Evolutionary conservation across 2,888 invertebrate genomes (phyloP), one percentile per base, ranked within the genome.

Genomic region (Agrotis exclamationis): DNA sequence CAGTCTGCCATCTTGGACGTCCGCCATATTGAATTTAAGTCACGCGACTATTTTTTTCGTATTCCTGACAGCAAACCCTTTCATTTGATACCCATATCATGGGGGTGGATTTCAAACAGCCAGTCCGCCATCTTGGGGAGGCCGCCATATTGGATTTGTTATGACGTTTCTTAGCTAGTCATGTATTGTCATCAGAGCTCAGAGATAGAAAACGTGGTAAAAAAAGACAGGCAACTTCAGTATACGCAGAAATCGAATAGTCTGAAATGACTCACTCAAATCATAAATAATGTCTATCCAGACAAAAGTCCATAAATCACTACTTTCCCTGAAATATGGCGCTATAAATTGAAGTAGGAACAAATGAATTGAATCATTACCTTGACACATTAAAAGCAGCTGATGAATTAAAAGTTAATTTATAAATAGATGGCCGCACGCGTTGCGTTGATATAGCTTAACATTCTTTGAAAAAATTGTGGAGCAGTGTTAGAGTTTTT

Each of bases 341-440:
- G 16, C 47, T 50, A 54, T 48, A 60, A 67, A 67, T 3, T 13
- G 22, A 47, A 57, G 3, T 3, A 44, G n/a, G 3, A 58, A 58
- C 51, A 39, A 79, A 65, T 48, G 16, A 62, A 79, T 62, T 73
- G 20, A 77, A 57, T 14, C 22, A 53, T 63, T 47, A 59, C 76
- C 67, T 76, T 76, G 79, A 79, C 76, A 66, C 14, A n/a, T 39
- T 18, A 45, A 62, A 79, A 22, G 53, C 79, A 76, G 79, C 65
- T 65, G 76, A 73, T 68, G 20, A 11, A 51, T 76, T 58, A 2
- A 39, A 74, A 68, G 20, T 68, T 51, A 39, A 39, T 56, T 45
- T 56, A 50, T 51, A 44, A 62, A 59, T 59, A 59, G 18, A 13
- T 28, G 14, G 9, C 58, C 51, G 44, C 74, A 53, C 54, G 79